These are phyloP conservation scores for Chondrilla cf. caribensis DNA, from an alignment of 37 sponge, comb jelly and placozoan genomes.

Conservation along the genomic window DNA sequence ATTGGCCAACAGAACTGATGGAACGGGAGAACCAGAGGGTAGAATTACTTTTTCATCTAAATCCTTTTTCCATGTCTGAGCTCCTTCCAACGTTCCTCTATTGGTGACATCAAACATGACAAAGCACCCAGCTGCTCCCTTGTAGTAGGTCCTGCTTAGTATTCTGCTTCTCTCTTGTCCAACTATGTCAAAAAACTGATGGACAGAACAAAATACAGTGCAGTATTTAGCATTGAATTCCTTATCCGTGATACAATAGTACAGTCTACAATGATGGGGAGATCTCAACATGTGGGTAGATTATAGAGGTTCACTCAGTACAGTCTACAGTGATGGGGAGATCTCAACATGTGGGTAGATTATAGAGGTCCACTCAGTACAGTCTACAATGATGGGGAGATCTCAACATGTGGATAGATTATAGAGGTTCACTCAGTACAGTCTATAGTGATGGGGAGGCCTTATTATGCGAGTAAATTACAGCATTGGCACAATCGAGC, in stretches of 20 bases:
- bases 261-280: too few relatives aligned
- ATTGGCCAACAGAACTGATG: constrained; percentile 65
- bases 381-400: too few relatives aligned
- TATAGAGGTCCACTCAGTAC: too few relatives aligned
- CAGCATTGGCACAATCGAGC: too few relatives aligned
- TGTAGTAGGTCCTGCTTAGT: constrained; percentile 9
- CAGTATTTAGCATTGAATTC: neutral
- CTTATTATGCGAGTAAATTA: too few relatives aligned
- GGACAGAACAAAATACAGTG: neutral
- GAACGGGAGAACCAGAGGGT: constrained; percentile 57
- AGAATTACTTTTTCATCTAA: constrained; percentile 55
- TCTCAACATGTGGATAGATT: too few relatives aligned
- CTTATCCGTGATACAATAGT: neutral
- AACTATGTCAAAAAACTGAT: constrained; percentile 73
- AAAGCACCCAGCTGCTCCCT: constrained; percentile 46
- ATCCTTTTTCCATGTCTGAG: constrained; percentile 55
- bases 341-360: too few relatives aligned
- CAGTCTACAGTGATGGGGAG: too few relatives aligned
- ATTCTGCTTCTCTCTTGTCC: constrained; percentile 32
- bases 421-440: too few relatives aligned
- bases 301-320: too few relatives aligned
- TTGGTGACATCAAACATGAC: constrained; percentile 71
- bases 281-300: too few relatives aligned
- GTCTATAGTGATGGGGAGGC: too few relatives aligned
- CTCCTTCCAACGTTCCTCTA: constrained; percentile 46